A percentile compares a stretch with the other conserved stretches of the same genome.
Conservation (phyloP, 2,888 invertebrate genomes). For the Tachina fera region DNA sequence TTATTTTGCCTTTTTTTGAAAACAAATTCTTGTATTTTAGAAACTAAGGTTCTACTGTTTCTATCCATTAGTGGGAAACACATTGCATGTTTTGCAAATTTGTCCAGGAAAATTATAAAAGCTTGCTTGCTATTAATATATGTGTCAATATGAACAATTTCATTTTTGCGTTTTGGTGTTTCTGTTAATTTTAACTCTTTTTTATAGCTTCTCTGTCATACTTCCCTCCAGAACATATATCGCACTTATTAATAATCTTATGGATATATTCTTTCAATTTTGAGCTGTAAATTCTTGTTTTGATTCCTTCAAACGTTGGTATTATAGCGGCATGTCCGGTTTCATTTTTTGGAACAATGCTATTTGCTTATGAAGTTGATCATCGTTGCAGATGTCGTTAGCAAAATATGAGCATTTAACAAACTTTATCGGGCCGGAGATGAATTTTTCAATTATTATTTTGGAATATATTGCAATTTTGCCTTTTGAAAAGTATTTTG, state of each 20-base stretch:
- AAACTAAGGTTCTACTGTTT: constrained; percentile 3
- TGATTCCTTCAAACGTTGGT: constrained; percentile 10
- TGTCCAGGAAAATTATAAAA: background rate
- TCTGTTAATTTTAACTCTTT: background rate
- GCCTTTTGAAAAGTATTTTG: too few relatives aligned
- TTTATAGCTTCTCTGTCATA: constrained; percentile 1
- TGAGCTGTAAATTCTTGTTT: constrained; percentile 27
- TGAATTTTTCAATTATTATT: constrained; percentile 1
- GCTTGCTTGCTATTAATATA: constrained; percentile 1
- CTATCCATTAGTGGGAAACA: background rate
- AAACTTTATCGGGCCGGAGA: background rate
- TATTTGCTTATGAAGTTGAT: constrained; percentile 15
- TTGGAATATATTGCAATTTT: too few relatives aligned
- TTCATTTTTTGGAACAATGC: constrained; percentile 26
- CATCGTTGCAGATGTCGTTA: background rate
- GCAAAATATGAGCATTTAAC: constrained; percentile 12
- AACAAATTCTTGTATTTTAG: background rate
- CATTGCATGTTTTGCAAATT: constrained; percentile 8
- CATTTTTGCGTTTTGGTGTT: background rate
- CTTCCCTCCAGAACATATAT: constrained; percentile 1
- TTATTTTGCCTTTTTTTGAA: background rate
- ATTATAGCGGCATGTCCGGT: constrained; percentile 15
- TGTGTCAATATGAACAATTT: too few relatives aligned
- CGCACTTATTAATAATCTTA: background rate
- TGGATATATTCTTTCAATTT: too few relatives aligned